Conservation (phyloP, 2,113 vertebrate genomes). For the Oryzias woworae region DNA sequence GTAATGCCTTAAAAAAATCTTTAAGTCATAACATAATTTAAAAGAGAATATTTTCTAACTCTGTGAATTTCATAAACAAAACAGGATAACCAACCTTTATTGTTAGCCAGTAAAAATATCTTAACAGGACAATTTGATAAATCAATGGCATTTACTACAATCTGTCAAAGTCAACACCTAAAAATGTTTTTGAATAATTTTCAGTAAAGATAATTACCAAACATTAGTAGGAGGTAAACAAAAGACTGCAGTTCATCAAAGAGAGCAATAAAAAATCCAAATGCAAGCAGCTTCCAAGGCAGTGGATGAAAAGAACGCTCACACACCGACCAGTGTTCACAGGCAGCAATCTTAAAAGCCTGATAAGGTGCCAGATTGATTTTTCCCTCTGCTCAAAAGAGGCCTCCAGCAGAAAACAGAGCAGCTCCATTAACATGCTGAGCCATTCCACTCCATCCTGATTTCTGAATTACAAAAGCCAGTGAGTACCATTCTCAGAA, state of each 20-base stretch:
- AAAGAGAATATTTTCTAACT: no score
- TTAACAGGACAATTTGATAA: no score
- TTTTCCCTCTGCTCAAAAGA: constrained; percentile 47
- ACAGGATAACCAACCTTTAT: no score
- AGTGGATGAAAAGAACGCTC: constrained; percentile 29
- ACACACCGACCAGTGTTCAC: constrained; percentile 26
- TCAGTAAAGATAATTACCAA: no score
- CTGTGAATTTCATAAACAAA: no score
- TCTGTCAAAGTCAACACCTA: no score
- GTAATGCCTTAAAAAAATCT: not conserved
- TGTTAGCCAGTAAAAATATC: no score
- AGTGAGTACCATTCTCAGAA: constrained; percentile 36
- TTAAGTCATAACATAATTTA: no score
- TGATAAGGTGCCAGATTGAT: constrained; percentile 61
- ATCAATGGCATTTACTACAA: no score
- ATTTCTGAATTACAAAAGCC: constrained; percentile 52
- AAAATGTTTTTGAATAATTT: no score
- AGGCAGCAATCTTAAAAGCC: constrained; percentile 38
- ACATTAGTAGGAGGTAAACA: no score
- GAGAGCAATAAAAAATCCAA: constrained; percentile 30
- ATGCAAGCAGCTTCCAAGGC: constrained; percentile 23
- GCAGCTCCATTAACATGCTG: constrained; percentile 55
- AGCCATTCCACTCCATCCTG: constrained; percentile 36
- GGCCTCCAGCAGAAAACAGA: constrained; percentile 44
- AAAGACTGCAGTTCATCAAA: constrained; percentile 3